Evolutionary conservation across 2,888 invertebrate species (phyloP), one percentile per base, ranked within the genome.

Genomic region (Xestia ashworthii): DNA sequence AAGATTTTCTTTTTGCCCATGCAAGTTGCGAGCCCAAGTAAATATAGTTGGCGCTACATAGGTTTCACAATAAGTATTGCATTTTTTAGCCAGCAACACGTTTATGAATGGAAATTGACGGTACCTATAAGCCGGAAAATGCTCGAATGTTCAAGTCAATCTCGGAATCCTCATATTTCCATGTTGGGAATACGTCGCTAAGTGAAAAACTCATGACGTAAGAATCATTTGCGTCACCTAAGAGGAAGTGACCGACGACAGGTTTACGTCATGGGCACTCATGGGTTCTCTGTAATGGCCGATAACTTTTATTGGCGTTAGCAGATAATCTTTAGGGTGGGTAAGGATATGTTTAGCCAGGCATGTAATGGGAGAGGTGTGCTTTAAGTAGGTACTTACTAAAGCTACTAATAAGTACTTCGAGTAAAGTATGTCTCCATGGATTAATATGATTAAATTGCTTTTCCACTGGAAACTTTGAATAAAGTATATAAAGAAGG

Each of bases 181-280:
- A 64, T 55, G 68, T 82, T 53, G 70, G 75, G 55, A 50, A 73
- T 71, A 64, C 58, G 65, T 69, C 25, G 41, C 38, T 12, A 72
- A 69, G 69, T 76, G 83, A 70, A 82, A 82, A 82, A 55, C 78
- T 78, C 68, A 69, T 76, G 72, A 68, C 80, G 83, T 58, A 58
- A 58, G 60, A 64, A 48, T 19, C 44, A 50, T 68, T 72, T 80
- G 72, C 80, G 82, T 83, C 80, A 83, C 53, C 44, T 55, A 41
- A 12, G 3, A 67, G 82, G 82, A 83, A 83, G 71, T 73, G 62
- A 44, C 48, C 50, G 67, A 65, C 53, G 14, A 60, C 12, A 22
- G 19, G 38, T 22, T 72, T 62, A 73, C 80, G 83, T 76, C 72
- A 80, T 70, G 38, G 44, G 70, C 46, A 62, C 71, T 76, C 72